Percentiles rank a stretch among this genome's conserved stretches.
Evolutionary conservation across 2,797 vertebrate species (phyloP).

Genomic region (Takifugu ocellatus): DNA sequence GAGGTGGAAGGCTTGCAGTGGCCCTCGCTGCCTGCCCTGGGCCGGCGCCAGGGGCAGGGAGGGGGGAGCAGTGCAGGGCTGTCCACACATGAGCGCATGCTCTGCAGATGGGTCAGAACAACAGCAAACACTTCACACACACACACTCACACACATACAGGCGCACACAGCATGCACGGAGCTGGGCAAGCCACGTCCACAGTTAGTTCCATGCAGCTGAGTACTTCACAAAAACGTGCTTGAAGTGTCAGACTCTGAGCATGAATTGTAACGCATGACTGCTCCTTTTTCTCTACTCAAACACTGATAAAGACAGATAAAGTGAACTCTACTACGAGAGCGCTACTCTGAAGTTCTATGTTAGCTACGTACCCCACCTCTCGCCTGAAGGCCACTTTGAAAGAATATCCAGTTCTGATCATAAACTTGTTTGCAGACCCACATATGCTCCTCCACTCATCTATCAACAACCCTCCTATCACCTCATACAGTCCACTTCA

Average conservation of each 20-base stretch:
- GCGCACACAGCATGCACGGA: conserved; percentile 62
- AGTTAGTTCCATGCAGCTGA: conserved; percentile 62
- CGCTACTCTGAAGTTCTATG: no score
- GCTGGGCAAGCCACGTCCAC: conserved; percentile 50
- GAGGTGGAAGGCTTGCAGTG: conserved; percentile 79
- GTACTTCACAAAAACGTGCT: conserved; percentile 35
- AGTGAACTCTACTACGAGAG: no score
- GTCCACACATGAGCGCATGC: conserved; percentile 87
- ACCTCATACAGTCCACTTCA: conserved; percentile 40
- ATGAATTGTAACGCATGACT: neutral
- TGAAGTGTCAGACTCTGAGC: conserved; percentile 31
- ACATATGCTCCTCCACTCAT: neutral
- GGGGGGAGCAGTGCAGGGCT: conserved; percentile 75
- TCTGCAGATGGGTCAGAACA: conserved; percentile 90
- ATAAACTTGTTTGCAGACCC: neutral
- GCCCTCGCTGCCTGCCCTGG: conserved; percentile 80
- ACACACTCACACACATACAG: conserved; percentile 46
- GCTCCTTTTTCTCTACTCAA: no score
- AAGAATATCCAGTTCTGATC: neutral
- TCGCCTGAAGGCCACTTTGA: no score
- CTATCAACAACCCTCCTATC: neutral
- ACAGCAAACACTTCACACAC: conserved; percentile 74
- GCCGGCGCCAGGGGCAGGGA: conserved; percentile 74
- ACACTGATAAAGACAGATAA: no score
- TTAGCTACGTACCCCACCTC: no score